Evolutionary conservation across 1,140 invertebrate species (phyloP).

Genomic region (Periplaneta americana): DNA sequence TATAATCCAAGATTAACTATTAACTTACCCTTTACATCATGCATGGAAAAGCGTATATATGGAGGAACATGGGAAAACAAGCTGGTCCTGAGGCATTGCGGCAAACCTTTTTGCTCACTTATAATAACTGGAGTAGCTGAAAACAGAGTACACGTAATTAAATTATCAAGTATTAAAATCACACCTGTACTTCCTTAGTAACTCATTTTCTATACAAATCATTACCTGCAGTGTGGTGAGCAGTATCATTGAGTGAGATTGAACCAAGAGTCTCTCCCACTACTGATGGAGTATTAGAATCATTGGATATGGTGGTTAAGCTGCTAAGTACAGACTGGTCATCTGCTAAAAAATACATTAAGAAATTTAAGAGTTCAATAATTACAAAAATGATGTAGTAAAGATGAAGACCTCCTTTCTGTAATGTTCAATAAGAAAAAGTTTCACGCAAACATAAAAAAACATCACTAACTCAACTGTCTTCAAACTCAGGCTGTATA

Average conservation of each 20-base stretch:
- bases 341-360: slow-evolving; percentile 1
- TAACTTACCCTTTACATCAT: slow-evolving; percentile 13
- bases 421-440: neutral
- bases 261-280: slow-evolving; percentile 13
- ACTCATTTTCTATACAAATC: neutral
- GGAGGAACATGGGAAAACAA: slow-evolving; percentile 16
- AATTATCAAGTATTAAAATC: too few relatives aligned
- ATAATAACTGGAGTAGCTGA: neutral
- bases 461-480: too few relatives aligned
- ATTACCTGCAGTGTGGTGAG: neutral
- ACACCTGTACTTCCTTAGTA: neutral
- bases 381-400: neutral
- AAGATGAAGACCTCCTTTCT: neutral
- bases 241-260: slow-evolving; percentile 6
- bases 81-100: neutral
- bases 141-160: neutral
- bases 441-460: too few relatives aligned
- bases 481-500: neutral
- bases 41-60: slow-evolving; percentile 11
- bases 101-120: neutral
- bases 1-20: too few relatives aligned
- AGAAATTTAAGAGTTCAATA: neutral
- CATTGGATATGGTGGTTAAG: slow-evolving; percentile 7
- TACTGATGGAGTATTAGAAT: slow-evolving; percentile 11
- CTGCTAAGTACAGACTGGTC: slow-evolving; percentile 13